These are phyloP conservation scores for Xiphorhynchus erythropygius DNA, from an alignment of 2,797 vertebrate species.

Conservation along the genomic window DNA sequence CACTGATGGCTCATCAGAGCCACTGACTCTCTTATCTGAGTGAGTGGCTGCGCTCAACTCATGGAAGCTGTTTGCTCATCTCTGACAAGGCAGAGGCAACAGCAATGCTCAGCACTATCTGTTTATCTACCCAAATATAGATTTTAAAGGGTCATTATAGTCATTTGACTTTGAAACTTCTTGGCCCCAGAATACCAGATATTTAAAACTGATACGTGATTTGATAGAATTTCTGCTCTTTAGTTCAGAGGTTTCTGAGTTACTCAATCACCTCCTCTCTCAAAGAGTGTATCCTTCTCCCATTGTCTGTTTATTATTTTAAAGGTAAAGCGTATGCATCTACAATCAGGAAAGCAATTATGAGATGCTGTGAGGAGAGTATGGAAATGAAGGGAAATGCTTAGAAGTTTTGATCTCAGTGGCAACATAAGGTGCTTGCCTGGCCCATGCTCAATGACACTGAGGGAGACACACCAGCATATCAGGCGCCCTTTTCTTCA, in stretches of 20 bases:
- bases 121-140: not conserved
- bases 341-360: not conserved
- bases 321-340: not conserved
- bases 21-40: not conserved
- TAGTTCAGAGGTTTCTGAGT: not conserved
- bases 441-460: not conserved
- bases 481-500: not conserved
- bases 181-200: not conserved
- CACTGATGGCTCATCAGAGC: not conserved
- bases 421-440: fast-evolving
- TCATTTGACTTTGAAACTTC: not conserved
- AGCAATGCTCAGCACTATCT: not conserved
- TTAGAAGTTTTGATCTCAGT: not conserved
- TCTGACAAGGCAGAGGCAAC: not conserved
- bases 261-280: not conserved
- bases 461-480: fast-evolving
- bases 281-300: not conserved
- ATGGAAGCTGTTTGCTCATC: not conserved
- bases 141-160: not conserved
- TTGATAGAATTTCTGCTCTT: not conserved
- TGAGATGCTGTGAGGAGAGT: not conserved
- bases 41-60: not conserved
- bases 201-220: not conserved
- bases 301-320: not conserved
- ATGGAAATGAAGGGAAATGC: not conserved